Conservation (phyloP, 2,888 invertebrate genomes). For the Melanotus villosus region DNA sequence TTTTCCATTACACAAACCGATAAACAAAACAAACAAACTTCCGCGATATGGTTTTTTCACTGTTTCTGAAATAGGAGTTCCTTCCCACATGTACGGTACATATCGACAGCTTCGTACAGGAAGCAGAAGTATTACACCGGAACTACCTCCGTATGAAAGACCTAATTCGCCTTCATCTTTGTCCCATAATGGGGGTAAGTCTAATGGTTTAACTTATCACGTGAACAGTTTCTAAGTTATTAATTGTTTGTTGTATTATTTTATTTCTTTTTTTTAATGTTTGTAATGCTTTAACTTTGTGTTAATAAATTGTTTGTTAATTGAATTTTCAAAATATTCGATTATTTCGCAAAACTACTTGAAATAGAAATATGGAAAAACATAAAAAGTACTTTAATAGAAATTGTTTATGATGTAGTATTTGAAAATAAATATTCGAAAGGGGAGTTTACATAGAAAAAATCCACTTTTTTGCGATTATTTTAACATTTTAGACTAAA, state of each 20-base stretch:
- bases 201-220: conserved; percentile 47
- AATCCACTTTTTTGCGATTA: too few species aligned
- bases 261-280: not conserved
- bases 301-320: too few species aligned
- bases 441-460: too few species aligned
- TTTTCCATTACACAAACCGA: too few species aligned
- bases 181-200: conserved; percentile 60
- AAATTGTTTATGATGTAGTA: too few species aligned
- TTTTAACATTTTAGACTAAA: too few species aligned
- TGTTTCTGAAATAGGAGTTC: conserved; percentile 62
- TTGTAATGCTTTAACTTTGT: not conserved
- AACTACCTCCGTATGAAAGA: conserved; percentile 59
- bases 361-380: too few species aligned
- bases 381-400: too few species aligned
- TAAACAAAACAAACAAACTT: too few species aligned
- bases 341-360: too few species aligned
- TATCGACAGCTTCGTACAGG: conserved; percentile 67
- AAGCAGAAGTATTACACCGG: conserved; percentile 59
- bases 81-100: conserved; percentile 69
- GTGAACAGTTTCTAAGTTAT: not conserved
- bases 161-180: conserved; percentile 59
- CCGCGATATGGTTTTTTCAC: not conserved
- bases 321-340: too few species aligned
- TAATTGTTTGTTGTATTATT: not conserved
- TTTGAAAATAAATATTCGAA: too few species aligned